These are phyloP conservation scores for Dexiosoma caninum DNA, from an alignment of 2,888 invertebrate genomes.

Conservation along the genomic window DNA sequence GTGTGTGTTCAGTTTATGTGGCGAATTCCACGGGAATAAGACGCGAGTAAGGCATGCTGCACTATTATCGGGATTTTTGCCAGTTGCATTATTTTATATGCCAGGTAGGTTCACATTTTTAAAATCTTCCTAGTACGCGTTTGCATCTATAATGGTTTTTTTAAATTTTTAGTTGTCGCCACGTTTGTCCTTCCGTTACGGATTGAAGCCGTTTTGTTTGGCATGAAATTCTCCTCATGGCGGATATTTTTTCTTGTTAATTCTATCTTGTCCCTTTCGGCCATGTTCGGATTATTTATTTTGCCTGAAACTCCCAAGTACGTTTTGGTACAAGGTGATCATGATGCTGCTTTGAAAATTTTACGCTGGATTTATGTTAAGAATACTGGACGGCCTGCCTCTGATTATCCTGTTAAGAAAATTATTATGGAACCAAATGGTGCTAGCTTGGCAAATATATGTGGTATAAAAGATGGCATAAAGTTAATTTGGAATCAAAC, in stretches of 20 bases:
- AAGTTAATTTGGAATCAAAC: conserved; percentile 75
- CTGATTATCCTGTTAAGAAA: conserved; percentile 79
- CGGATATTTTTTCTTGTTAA: conserved; percentile 84
- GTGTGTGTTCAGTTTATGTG: conserved; percentile 81
- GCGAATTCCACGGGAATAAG: conserved; percentile 80
- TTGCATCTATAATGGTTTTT: neutral
- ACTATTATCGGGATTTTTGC: conserved; percentile 80
- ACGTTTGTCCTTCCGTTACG: conserved; percentile 83
- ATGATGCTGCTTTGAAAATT: conserved; percentile 81
- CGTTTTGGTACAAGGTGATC: conserved; percentile 81
- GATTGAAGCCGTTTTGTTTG: conserved; percentile 78
- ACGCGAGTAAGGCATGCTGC: conserved; percentile 80
- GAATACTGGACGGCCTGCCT: conserved; percentile 78
- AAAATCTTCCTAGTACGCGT: no score
- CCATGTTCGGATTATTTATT: conserved; percentile 80
- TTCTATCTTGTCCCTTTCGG: conserved; percentile 82
- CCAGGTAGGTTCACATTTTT: conserved; percentile 76
- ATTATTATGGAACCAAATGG: conserved; percentile 69
- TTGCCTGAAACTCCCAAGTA: conserved; percentile 91
- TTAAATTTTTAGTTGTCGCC: conserved; percentile 80
- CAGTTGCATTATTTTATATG: conserved; percentile 80
- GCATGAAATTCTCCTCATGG: conserved; percentile 85
- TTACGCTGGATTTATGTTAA: conserved; percentile 81
- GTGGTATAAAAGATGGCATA: conserved; percentile 69
- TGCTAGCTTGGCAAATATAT: conserved; percentile 70